Evolutionary conservation across 2,113 vertebrate genomes (phyloP).

Genomic region (Malurus elegans): DNA sequence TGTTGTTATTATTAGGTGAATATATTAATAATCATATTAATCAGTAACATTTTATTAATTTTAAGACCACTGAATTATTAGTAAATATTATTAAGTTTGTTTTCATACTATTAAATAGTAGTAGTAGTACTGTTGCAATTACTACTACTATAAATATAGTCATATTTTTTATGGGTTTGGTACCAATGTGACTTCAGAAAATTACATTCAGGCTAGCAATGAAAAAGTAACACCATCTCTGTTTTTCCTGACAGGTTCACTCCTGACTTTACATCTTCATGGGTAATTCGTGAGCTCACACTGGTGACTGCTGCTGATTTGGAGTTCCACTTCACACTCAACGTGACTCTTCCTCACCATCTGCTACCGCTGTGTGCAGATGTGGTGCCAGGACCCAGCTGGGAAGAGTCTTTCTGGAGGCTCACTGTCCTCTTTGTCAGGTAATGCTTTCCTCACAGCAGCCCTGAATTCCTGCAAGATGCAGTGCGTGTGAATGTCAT

Average conservation of each 20-base stretch:
- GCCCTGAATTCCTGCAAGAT: background rate
- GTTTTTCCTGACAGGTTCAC: slow-evolving; percentile 81
- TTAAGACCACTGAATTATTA: background rate
- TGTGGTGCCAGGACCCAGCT: slow-evolving; percentile 94
- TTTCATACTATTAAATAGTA: background rate
- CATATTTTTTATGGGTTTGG: background rate
- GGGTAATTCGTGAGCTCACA: slow-evolving; percentile 94
- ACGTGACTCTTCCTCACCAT: slow-evolving; percentile 95
- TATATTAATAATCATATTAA: background rate
- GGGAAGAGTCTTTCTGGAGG: slow-evolving; percentile 96
- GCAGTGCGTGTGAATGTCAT: background rate
- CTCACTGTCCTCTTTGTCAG: slow-evolving; percentile 93
- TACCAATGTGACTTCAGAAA: background rate
- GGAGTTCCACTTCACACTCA: slow-evolving; percentile 91
- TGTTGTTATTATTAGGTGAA: background rate
- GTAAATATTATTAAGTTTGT: background rate
- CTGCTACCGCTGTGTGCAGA: slow-evolving; percentile 92
- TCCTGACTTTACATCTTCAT: slow-evolving; percentile 97
- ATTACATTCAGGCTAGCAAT: background rate
- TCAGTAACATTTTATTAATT: background rate
- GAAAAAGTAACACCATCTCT: background rate
- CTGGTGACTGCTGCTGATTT: slow-evolving; percentile 85
- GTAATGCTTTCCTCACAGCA: slow-evolving; percentile 56
- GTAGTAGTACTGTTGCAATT: too few species aligned
- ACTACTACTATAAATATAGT: too few species aligned